Evolutionary conservation across 2,797 vertebrate species (phyloP), one percentile per base, ranked within the genome.

Genomic region (Lemur catta): DNA sequence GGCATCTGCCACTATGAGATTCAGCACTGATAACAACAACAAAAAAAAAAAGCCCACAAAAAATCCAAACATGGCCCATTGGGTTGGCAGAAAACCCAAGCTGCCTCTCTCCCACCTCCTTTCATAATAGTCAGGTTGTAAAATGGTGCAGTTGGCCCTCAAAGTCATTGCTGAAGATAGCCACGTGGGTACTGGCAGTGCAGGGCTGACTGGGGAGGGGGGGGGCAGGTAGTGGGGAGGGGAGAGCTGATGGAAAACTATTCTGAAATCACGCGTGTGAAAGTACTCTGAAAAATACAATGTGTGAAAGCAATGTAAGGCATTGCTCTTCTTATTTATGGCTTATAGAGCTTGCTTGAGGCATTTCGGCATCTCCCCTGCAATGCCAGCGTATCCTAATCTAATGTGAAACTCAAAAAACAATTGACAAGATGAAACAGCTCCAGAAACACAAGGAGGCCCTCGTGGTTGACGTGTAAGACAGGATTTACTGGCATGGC

Each of bases 351-450:
- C 24, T 50, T 82, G 75, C 88, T 72, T 13, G 52, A 92, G 81
- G 96, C 72, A 33, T 86, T 89, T 87, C 7, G 1, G 50, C 50
- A 46, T 95, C 48, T 67, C 57, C 35, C 2, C 10, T 72, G 48
- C 33, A 84, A 72, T 57, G 74, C 57, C 57, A 69, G 81, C 41
- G 91, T 78, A 75, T 91, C 71, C 43, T 78, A 74, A 87, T 80
- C 92, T 95, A 93, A 91, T 41, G 38, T 50, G 38, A 91, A 69
- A 93, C 78, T 82, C 80, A 59, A 84, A 88, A 81, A 85, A 81
- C 84, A 81, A 78, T 50, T 74, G 84, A 93, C 86, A 71, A 88
- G 90, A 85, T 84, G 50, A 76, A 96, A 90, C 50, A 92, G 80
- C 55, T 88, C 87, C 81, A 85, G 48, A 43, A 84, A 52, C 76